phyloP scores from a whole-genome alignment of 2,113 vertebrate genomes.

The Glaucomys volans region DNA sequence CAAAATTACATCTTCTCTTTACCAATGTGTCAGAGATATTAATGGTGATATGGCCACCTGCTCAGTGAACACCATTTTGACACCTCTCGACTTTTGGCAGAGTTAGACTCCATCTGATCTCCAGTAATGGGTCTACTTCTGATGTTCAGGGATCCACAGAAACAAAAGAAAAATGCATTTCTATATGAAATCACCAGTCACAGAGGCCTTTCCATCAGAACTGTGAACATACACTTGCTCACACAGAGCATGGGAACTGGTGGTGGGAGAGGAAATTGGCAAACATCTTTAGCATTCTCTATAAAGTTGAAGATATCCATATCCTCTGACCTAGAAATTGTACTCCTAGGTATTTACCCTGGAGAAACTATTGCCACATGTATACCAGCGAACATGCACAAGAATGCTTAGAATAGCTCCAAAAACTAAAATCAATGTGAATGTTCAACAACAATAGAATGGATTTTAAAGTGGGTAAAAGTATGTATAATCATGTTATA shows the following conservation, averaged over 20 bases:
- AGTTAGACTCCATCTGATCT: neutral
- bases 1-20: slow-evolving; percentile 25
- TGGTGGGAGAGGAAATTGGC: neutral
- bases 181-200: neutral
- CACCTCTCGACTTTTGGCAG: neutral
- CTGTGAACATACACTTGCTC: neutral
- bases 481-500: neutral
- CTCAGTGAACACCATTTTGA: neutral
- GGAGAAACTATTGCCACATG: neutral
- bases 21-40: neutral
- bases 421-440: slow-evolving; percentile 18
- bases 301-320: neutral
- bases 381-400: neutral
- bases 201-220: neutral
- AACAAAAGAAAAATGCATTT: neutral
- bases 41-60: neutral
- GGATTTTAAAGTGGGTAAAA: neutral
- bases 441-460: neutral
- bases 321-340: neutral
- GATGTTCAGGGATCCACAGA: neutral
- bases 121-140: neutral
- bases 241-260: neutral
- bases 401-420: neutral
- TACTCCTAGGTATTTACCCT: neutral
- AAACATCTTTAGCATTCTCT: neutral